These are phyloP conservation scores for Elysia crispata DNA, from an alignment of 2,888 invertebrate genomes.

Conservation along the genomic window DNA sequence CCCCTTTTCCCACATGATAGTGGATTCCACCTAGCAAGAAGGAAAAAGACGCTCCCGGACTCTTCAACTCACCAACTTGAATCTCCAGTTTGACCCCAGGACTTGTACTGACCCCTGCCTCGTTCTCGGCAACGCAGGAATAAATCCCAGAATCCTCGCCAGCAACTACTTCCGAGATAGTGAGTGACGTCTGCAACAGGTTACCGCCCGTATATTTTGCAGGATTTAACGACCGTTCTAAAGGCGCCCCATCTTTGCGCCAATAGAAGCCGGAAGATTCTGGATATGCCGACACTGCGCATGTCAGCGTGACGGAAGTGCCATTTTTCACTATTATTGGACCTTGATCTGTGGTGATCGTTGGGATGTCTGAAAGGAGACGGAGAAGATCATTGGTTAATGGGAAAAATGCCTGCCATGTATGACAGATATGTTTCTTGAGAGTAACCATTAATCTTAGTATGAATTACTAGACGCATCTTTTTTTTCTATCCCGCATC, in stretches of 20 bases:
- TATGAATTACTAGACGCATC: too few species aligned
- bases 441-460: too few species aligned
- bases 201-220: conserved; percentile 51
- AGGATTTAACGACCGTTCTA: neutral
- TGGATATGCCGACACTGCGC: conserved; percentile 14
- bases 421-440: too few species aligned
- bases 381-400: too few species aligned
- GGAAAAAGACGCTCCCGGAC: too few species aligned
- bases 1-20: too few species aligned
- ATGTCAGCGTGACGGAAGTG: neutral
- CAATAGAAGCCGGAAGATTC: conserved; percentile 2
- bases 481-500: too few species aligned
- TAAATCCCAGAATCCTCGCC: conserved; percentile 50
- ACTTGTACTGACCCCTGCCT: conserved; percentile 1
- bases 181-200: conserved; percentile 45
- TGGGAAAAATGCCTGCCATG: too few species aligned
- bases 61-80: conserved; percentile 19
- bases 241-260: neutral
- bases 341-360: neutral
- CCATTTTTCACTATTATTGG: neutral
- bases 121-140: conserved; percentile 51
- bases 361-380: neutral
- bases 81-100: conserved; percentile 6
- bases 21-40: too few species aligned
- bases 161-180: conserved; percentile 39